Conservation (phyloP, 2,888 invertebrate genomes). For the Subacronicta megacephala region DNA sequence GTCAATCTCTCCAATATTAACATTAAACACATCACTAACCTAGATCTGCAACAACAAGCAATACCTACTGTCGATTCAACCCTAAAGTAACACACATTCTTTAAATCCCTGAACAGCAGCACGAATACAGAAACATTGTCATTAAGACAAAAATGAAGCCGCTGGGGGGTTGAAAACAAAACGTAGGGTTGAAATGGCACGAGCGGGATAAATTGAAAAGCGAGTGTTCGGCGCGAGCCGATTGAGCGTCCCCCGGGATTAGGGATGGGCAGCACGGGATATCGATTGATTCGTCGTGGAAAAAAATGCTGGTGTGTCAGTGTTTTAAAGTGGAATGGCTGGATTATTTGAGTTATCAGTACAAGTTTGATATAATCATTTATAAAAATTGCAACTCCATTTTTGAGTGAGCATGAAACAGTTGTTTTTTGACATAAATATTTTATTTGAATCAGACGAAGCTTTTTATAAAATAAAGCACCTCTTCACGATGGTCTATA, state of each 20-base stretch:
- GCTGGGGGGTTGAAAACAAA: conserved; percentile 65
- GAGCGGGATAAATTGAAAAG: conserved; percentile 83
- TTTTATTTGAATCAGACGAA: too few species aligned
- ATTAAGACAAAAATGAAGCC: conserved; percentile 56
- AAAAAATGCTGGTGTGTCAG: conserved; percentile 33
- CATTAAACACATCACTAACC: conserved; percentile 22
- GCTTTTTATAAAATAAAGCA: too few species aligned
- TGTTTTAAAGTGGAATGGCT: not conserved
- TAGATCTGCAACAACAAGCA: conserved; percentile 7
- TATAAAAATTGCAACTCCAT: too few species aligned
- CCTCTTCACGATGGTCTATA: too few species aligned
- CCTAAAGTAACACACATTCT: conserved; percentile 9
- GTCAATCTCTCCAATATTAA: not conserved
- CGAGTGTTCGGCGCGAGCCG: conserved; percentile 63
- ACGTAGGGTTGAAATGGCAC: conserved; percentile 61
- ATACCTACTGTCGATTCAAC: conserved; percentile 1
- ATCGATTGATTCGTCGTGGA: conserved; percentile 49
- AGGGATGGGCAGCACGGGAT: conserved; percentile 68
- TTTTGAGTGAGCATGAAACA: too few species aligned
- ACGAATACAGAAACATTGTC: conserved; percentile 32
- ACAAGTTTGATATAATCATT: too few species aligned
- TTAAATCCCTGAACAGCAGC: conserved; percentile 34
- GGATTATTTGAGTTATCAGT: too few species aligned
- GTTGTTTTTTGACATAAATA: too few species aligned
- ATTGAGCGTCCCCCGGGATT: conserved; percentile 77